A percentile compares a stretch with the other conserved stretches of the same genome.
Evolutionary conservation across 2,888 invertebrate species (phyloP).

Genomic region (Formica aserva): DNA sequence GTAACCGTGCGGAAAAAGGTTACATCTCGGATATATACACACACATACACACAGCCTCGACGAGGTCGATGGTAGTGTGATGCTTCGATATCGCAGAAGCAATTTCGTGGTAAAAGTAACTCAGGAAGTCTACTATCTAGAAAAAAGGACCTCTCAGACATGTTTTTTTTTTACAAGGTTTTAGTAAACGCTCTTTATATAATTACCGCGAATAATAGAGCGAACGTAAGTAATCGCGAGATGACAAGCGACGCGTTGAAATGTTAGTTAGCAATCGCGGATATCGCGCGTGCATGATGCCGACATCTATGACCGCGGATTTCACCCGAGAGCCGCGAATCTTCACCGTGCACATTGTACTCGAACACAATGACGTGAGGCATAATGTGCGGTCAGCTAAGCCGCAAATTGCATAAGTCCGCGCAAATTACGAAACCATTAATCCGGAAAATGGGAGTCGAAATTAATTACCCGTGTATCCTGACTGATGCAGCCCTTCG

Average conservation of each 20-base stretch:
- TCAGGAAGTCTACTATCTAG: not conserved
- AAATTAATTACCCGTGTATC: slow-evolving; percentile 32
- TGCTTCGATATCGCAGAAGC: not conserved
- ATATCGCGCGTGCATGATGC: not conserved
- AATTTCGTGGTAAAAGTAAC: not conserved
- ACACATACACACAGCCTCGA: not conserved
- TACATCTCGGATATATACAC: slow-evolving; percentile 14
- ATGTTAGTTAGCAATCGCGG: not conserved
- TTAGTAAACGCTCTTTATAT: not conserved
- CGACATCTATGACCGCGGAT: not conserved
- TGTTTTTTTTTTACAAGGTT: not conserved
- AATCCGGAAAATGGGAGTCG: slow-evolving; percentile 20
- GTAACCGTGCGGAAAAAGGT: slow-evolving; percentile 33
- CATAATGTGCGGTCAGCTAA: slow-evolving; percentile 51
- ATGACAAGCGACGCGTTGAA: not conserved
- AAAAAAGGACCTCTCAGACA: not conserved
- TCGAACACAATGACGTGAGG: slow-evolving; percentile 35
- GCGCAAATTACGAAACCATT: slow-evolving; percentile 48
- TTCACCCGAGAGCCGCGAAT: slow-evolving; percentile 4
- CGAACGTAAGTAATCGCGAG: slow-evolving; percentile 8
- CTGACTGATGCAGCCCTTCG: not conserved
- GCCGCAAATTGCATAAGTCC: slow-evolving; percentile 50
- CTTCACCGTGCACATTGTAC: slow-evolving; percentile 18
- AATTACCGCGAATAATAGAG: not conserved
- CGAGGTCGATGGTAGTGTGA: slow-evolving; percentile 3